These are phyloP conservation scores for Artemia sinica DNA, from an alignment of 2,888 invertebrate genomes.

Conservation along the genomic window DNA sequence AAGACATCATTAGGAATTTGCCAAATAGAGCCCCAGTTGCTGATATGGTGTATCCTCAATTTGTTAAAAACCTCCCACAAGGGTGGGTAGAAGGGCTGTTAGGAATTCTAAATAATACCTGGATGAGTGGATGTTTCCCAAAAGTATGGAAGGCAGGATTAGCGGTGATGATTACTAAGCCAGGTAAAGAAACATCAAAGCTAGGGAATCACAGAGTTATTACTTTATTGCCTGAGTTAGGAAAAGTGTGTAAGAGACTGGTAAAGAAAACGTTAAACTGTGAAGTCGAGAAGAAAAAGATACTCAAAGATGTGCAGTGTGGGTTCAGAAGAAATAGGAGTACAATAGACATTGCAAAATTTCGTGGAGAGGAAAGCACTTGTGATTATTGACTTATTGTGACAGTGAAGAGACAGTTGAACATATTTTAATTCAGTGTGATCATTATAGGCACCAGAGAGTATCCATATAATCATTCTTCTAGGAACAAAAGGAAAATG, in stretches of 20 bases:
- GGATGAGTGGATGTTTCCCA: background rate
- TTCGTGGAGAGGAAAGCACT: no score
- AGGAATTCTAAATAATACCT: background rate
- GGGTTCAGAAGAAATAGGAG: no score
- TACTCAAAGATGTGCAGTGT: no score
- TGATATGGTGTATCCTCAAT: background rate
- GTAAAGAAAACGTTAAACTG: background rate
- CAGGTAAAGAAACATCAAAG: no score
- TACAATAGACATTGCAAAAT: no score
- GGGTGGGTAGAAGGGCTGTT: background rate
- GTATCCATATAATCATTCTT: no score
- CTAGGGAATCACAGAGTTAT: background rate
- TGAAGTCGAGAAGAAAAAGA: no score
- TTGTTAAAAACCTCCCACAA: background rate
- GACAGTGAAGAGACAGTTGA: no score
- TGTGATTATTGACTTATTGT: no score
- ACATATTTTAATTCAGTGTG: no score
- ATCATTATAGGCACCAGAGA: no score
- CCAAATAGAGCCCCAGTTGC: background rate
- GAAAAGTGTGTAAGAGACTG: background rate
- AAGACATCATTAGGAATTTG: background rate
- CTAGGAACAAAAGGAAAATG: no score
- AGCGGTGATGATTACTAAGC: background rate
- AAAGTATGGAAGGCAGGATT: constrained; percentile 2
- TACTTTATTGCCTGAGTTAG: background rate